These are phyloP conservation scores for Anarhynchus alexandrinus DNA, from an alignment of 2,113 vertebrate genomes.

Conservation along the genomic window DNA sequence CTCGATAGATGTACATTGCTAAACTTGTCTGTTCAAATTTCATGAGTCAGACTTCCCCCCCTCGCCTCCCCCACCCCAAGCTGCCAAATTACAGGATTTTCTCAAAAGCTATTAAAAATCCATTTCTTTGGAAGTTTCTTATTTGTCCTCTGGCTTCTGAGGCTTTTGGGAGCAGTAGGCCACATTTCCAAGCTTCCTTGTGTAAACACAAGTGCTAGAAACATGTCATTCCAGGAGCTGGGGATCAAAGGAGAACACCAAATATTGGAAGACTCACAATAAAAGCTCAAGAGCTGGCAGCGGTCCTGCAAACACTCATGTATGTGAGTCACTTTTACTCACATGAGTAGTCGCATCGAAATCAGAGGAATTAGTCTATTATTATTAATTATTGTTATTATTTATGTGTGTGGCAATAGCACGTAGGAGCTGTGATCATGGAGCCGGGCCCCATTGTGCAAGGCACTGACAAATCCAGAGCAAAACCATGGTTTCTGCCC, in stretches of 20 bases:
- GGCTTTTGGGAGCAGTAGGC: conserved; percentile 5
- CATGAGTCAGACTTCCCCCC: not conserved
- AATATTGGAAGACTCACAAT: conserved; percentile 54
- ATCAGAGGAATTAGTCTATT: conserved; percentile 56
- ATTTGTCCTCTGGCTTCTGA: not conserved
- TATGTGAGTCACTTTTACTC: conserved; percentile 56
- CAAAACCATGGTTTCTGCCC: conserved; percentile 39
- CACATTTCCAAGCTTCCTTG: conserved; percentile 25
- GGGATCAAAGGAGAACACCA: conserved; percentile 57
- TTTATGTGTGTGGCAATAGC: conserved; percentile 54
- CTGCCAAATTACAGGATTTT: conserved; percentile 17
- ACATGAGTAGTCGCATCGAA: conserved; percentile 57
- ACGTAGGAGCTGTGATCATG: not conserved
- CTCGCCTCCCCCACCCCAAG: not conserved
- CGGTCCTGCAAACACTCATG: not conserved
- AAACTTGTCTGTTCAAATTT: conserved; percentile 28
- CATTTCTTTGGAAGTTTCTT: not conserved
- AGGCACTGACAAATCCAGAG: not conserved
- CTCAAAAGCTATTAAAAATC: not conserved
- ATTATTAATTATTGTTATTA: conserved; percentile 66
- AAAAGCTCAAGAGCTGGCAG: conserved; percentile 49
- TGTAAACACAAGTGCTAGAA: conserved; percentile 29
- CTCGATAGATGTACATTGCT: not conserved
- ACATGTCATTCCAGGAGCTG: conserved; percentile 41
- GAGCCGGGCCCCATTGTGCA: conserved; percentile 22